These are phyloP conservation scores for Pempheris klunzingeri DNA, from an alignment of 2,797 vertebrate species.

Conservation along the genomic window DNA sequence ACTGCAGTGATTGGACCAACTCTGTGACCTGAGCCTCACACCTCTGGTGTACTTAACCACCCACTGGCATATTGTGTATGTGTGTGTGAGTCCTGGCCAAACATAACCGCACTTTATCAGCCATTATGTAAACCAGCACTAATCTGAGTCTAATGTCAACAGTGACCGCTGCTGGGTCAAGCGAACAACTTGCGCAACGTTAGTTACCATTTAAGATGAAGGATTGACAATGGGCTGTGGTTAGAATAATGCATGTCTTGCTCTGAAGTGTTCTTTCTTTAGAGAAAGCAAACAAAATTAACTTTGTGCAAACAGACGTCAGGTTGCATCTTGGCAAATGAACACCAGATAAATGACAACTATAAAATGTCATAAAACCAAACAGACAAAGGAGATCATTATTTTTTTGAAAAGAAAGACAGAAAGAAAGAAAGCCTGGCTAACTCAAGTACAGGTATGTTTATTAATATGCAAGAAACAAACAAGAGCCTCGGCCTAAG, in stretches of 20 bases:
- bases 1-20: conserved; percentile 63
- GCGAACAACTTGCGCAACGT: conserved; percentile 38
- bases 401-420: background rate
- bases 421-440: background rate
- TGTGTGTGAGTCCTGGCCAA: conserved; percentile 51
- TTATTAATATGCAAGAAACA: background rate
- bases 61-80: conserved; percentile 34
- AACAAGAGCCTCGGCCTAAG: background rate
- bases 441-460: background rate
- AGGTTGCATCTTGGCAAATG: background rate
- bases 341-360: background rate
- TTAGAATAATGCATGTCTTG: conserved; percentile 18
- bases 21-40: conserved; percentile 69
- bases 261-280: conserved; percentile 16
- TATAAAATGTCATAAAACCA: conserved; percentile 14
- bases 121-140: conserved; percentile 76
- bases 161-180: conserved; percentile 59
- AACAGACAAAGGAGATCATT: background rate
- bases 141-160: conserved; percentile 77
- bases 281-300: conserved; percentile 39
- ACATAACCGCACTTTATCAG: conserved; percentile 71
- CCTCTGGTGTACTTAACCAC: conserved; percentile 53
- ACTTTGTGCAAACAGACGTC: conserved; percentile 29
- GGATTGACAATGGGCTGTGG: conserved; percentile 23
- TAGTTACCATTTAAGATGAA: conserved; percentile 40